Evolutionary conservation across 2,797 vertebrate genomes (phyloP).

Genomic region (Alcedo quadribrachys): DNA sequence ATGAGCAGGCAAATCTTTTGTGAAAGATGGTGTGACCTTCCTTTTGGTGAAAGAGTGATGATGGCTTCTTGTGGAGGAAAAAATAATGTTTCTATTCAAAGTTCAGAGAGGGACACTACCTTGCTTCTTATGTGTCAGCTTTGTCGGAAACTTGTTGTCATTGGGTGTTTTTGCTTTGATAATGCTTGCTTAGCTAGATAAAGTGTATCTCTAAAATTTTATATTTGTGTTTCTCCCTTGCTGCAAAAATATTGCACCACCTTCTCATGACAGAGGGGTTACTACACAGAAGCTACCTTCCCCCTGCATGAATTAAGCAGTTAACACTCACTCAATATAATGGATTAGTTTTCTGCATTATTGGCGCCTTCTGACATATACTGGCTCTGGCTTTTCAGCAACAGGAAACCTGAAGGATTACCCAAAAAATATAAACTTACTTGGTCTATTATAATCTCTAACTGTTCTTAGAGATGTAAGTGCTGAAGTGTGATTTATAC

Average conservation of each 20-base stretch:
- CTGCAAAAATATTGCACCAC: not conserved
- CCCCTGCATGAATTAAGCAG: not conserved
- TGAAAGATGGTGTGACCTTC: slow-evolving; percentile 78
- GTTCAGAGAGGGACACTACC: slow-evolving; percentile 33
- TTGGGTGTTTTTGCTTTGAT: not conserved
- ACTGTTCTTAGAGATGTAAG: slow-evolving; percentile 36
- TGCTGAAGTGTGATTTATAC: slow-evolving; percentile 56
- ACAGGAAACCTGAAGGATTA: slow-evolving; percentile 3
- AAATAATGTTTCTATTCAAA: slow-evolving; percentile 75
- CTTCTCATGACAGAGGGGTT: not conserved
- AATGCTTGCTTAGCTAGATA: not conserved
- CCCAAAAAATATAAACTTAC: slow-evolving; percentile 32
- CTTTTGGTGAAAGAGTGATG: slow-evolving; percentile 75
- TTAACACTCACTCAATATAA: not conserved
- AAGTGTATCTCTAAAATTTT: not conserved
- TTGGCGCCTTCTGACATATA: slow-evolving; percentile 17
- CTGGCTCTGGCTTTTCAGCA: slow-evolving; percentile 10
- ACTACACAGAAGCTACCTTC: not conserved
- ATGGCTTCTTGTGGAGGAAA: slow-evolving; percentile 71
- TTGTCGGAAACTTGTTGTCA: slow-evolving; percentile 35
- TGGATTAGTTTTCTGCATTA: slow-evolving; percentile 6
- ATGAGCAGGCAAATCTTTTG: slow-evolving; percentile 78
- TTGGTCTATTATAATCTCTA: slow-evolving; percentile 48
- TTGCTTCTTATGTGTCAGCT: slow-evolving; percentile 21
- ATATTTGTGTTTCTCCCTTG: slow-evolving; percentile 12